phyloP scores from a whole-genome alignment of 2,888 invertebrate species.

The Monoplex corrugatus region DNA sequence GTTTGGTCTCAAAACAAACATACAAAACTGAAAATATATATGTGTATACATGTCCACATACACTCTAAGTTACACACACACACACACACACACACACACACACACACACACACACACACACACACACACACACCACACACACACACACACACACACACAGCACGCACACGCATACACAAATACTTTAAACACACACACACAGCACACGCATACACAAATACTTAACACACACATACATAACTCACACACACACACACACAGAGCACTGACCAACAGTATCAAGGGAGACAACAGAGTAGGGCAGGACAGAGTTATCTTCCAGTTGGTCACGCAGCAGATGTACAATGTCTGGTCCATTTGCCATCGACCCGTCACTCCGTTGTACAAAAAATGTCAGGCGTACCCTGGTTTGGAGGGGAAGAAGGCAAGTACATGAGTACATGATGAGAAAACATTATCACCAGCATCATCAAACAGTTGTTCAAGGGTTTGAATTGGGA shows the following conservation, averaged over 20 bases:
- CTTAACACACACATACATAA: background rate
- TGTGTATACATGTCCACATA: no score
- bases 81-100: background rate
- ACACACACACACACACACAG: no score
- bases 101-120: background rate
- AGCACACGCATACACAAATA: background rate
- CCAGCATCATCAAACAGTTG: no score
- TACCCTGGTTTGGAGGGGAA: constrained; percentile 61
- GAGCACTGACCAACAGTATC: constrained; percentile 86
- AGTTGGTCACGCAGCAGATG: constrained; percentile 87
- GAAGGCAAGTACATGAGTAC: no score
- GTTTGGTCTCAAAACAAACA: no score
- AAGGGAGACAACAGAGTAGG: constrained; percentile 88
- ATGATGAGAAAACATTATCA: no score
- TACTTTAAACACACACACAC: background rate
- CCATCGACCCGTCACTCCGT: constrained; percentile 52
- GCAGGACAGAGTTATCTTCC: constrained; percentile 88
- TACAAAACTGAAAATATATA: no score
- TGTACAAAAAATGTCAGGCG: constrained; percentile 67
- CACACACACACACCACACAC: no score
- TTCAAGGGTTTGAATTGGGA: no score
- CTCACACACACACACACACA: background rate
- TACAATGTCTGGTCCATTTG: constrained; percentile 71
- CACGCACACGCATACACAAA: no score
- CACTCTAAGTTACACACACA: no score